These are phyloP conservation scores for Oreochromis spilurus DNA, from an alignment of 2,113 vertebrate genomes.

Conservation along the genomic window DNA sequence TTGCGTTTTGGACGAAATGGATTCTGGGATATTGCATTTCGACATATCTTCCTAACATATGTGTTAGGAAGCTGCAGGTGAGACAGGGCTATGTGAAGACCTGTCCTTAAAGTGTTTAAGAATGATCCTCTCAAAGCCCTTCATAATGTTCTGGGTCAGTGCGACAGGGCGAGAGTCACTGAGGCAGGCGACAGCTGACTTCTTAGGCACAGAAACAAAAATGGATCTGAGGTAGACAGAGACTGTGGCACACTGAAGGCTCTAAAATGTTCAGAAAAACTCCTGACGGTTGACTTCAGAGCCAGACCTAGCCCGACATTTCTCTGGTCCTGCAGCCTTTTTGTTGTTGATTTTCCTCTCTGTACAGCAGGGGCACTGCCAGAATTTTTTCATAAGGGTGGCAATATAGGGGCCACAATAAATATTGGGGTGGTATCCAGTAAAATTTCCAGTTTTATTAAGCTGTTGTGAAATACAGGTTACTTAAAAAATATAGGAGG, in stretches of 20 bases:
- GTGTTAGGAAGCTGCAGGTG: not conserved
- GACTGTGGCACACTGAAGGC: not conserved
- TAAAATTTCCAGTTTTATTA: not conserved
- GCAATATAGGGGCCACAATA: not conserved
- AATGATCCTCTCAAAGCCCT: not conserved
- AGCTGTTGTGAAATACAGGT: not conserved
- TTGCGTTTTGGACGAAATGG: too few relatives aligned
- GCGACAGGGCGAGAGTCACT: not conserved
- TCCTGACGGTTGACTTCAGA: not conserved
- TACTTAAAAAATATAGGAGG: fast-evolving
- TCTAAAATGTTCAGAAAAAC: not conserved
- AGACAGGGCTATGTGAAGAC: not conserved
- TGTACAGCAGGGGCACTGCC: not conserved
- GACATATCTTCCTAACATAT: not conserved
- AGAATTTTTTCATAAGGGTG: not conserved
- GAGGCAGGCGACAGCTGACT: too few relatives aligned
- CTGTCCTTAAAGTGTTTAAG: not conserved
- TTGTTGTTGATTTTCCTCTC: not conserved
- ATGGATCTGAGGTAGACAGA: not conserved
- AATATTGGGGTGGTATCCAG: not conserved
- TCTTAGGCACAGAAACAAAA: too few relatives aligned
- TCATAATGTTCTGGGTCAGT: not conserved
- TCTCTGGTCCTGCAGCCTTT: not conserved
- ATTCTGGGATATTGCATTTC: too few relatives aligned
- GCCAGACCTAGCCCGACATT: not conserved